These are phyloP conservation scores for Rhogogaster chlorosoma DNA, from an alignment of 2,888 invertebrate species.

Conservation along the genomic window DNA sequence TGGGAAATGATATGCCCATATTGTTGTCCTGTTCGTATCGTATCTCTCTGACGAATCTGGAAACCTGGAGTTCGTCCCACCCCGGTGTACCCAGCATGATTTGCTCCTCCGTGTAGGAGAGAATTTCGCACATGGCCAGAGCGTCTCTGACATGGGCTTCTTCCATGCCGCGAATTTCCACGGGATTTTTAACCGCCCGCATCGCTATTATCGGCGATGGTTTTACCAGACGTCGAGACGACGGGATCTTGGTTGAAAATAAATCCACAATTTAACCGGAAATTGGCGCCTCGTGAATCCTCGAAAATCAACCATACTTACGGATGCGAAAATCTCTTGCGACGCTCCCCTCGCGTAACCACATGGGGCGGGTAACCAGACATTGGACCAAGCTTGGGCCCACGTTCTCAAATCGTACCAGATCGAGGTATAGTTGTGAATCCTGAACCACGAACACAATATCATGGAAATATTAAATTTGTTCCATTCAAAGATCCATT, in stretches of 20 bases:
- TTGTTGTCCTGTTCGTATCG: slow-evolving; percentile 86
- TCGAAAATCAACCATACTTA: slow-evolving; percentile 64
- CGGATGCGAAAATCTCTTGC: slow-evolving; percentile 79
- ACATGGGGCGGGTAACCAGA: slow-evolving; percentile 85
- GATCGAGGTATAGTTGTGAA: slow-evolving; percentile 85
- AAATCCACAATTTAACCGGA: not conserved
- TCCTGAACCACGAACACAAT: slow-evolving; percentile 77
- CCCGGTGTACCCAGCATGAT: slow-evolving; percentile 71
- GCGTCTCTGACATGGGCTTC: slow-evolving; percentile 93
- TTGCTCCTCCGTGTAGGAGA: slow-evolving; percentile 85
- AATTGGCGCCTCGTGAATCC: not conserved
- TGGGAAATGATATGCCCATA: slow-evolving; percentile 89
- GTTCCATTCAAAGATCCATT: not conserved
- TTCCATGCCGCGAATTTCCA: slow-evolving; percentile 90
- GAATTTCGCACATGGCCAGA: slow-evolving; percentile 92
- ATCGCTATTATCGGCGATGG: slow-evolving; percentile 91
- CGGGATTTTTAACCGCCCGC: slow-evolving; percentile 92
- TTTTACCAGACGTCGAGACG: slow-evolving; percentile 81
- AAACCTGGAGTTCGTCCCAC: slow-evolving; percentile 88
- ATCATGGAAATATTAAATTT: not conserved
- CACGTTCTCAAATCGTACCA: slow-evolving; percentile 86
- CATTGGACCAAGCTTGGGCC: slow-evolving; percentile 82
- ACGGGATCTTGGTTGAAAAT: slow-evolving; percentile 76
- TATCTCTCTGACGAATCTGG: slow-evolving; percentile 85
- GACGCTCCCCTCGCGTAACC: slow-evolving; percentile 87